These are phyloP conservation scores for Cotesia typhae DNA, from an alignment of 1,140 invertebrate species.

Conservation along the genomic window DNA sequence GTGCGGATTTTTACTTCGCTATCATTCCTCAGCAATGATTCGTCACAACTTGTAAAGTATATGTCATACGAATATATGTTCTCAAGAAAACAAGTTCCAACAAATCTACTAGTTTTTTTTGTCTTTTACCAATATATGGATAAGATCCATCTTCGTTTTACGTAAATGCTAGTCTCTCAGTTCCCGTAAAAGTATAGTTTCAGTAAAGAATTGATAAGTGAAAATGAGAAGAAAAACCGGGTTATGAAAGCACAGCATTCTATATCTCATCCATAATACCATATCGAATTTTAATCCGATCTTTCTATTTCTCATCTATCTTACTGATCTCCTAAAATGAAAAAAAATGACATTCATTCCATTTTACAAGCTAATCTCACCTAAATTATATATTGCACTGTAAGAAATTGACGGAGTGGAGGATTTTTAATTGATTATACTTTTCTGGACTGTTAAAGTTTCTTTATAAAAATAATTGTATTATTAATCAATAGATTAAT, in stretches of 20 bases:
- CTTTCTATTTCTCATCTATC: not conserved
- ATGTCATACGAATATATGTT: not conserved
- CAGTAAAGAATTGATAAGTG: slow-evolving; percentile 5
- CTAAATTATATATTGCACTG: not conserved
- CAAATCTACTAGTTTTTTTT: not conserved
- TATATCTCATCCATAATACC: not conserved
- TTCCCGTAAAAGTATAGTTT: not conserved
- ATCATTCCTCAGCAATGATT: too few relatives aligned
- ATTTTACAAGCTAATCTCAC: not conserved
- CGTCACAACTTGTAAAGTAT: too few relatives aligned
- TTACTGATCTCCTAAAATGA: not conserved
- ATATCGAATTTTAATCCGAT: slow-evolving; percentile 13
- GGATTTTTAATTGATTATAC: too few relatives aligned
- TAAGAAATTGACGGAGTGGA: too few relatives aligned
- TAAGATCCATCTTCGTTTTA: slow-evolving; percentile 3
- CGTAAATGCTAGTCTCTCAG: not conserved
- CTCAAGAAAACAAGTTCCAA: not conserved
- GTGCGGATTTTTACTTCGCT: too few relatives aligned
- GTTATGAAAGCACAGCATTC: not conserved
- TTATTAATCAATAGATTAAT: too few relatives aligned
- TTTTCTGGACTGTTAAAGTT: too few relatives aligned
- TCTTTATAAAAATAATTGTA: too few relatives aligned
- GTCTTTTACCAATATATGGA: not conserved
- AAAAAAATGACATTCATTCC: slow-evolving; percentile 4
- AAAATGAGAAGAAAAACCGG: not conserved